Evolutionary conservation across 2,797 vertebrate species (phyloP).

Genomic region (Chiloscyllium punctatum): DNA sequence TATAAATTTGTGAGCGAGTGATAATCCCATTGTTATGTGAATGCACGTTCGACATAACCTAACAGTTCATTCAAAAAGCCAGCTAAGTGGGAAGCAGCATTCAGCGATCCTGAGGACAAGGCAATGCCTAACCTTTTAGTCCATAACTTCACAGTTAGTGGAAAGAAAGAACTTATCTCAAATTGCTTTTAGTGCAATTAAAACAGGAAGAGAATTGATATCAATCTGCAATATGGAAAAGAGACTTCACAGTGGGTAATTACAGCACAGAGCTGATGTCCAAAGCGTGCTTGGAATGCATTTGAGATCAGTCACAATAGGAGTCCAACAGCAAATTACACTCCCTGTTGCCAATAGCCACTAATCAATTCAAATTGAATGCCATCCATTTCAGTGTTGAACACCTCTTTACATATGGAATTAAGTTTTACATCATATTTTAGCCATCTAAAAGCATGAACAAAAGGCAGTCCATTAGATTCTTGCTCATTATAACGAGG

Average conservation of each 20-base stretch:
- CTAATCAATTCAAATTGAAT: conserved; percentile 17
- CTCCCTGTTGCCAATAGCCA: not conserved
- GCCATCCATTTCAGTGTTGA: not conserved
- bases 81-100: not conserved
- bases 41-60: no score
- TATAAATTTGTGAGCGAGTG: not conserved
- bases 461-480: not conserved
- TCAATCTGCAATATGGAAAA: conserved; percentile 27
- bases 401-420: conserved; percentile 15
- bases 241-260: conserved; percentile 23
- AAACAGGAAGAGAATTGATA: conserved; percentile 24
- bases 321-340: not conserved
- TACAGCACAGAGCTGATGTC: conserved; percentile 12
- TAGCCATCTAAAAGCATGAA: not conserved
- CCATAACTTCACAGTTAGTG: not conserved
- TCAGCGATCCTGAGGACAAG: not conserved
- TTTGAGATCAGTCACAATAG: not conserved
- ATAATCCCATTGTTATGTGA: not conserved
- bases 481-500: conserved; percentile 8
- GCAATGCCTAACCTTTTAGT: not conserved
- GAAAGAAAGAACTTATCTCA: conserved; percentile 4
- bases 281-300: conserved; percentile 7
- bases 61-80: not conserved
- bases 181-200: conserved; percentile 26
- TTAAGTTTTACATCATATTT: conserved; percentile 28